A percentile compares a stretch with the other conserved stretches of the same genome.
Evolutionary conservation across 2,888 invertebrate genomes (phyloP).

Genomic region (Drosophila flavopinicola): DNA sequence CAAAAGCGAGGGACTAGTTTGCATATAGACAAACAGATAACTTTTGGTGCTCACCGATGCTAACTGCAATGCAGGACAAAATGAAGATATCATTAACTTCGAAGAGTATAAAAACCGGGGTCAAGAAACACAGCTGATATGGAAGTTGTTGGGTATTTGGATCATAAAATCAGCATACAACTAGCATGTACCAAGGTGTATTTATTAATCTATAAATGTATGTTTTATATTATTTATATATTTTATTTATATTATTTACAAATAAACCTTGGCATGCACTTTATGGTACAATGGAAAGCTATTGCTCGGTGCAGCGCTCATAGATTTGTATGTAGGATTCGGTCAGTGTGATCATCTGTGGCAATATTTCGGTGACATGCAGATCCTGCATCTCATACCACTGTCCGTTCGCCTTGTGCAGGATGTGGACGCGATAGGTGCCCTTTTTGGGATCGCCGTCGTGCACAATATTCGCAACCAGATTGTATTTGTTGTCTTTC

Average conservation of each 20-base stretch:
- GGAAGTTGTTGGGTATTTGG: not conserved
- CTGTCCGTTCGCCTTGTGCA: constrained; percentile 93
- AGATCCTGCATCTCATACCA: constrained; percentile 98
- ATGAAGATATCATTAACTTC: too few species aligned
- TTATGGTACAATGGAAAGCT: constrained; percentile 16
- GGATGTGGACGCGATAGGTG: constrained; percentile 96
- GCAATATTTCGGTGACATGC: constrained; percentile 98
- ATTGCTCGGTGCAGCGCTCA: constrained; percentile 84
- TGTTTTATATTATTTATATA: too few species aligned
- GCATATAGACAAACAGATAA: too few species aligned
- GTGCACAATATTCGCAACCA: constrained; percentile 99
- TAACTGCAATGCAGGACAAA: too few species aligned
- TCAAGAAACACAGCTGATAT: constrained; percentile 29
- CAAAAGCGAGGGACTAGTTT: too few species aligned
- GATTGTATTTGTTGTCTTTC: constrained; percentile 95
- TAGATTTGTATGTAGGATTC: constrained; percentile 99
- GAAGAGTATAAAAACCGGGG: too few species aligned
- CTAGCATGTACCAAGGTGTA: too few species aligned
- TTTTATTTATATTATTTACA: too few species aligned
- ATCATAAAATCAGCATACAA: constrained; percentile 3
- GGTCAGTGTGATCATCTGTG: constrained; percentile 99
- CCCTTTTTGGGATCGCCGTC: constrained; percentile 98
- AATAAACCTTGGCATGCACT: too few species aligned
- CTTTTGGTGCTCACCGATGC: too few species aligned
- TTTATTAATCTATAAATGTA: too few species aligned